phyloP scores from a whole-genome alignment of 2,113 vertebrate genomes.

The Pyxicephalus adspersus region DNA sequence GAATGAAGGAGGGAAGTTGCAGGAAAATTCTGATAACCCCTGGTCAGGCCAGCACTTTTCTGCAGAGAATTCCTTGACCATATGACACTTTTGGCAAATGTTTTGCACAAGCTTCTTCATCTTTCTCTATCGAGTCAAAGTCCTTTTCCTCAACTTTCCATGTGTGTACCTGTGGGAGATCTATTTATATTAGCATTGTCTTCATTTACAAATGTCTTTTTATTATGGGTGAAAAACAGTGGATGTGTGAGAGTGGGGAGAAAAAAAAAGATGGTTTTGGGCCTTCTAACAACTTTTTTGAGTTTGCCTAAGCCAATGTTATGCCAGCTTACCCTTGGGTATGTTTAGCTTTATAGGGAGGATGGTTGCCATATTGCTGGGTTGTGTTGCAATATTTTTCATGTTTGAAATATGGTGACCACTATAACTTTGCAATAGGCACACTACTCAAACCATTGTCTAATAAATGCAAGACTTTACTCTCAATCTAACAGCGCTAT shows the following conservation, averaged over 20 bases:
- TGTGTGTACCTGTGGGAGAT: conserved; percentile 6
- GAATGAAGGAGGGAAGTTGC: conserved; percentile 13
- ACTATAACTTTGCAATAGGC: background rate
- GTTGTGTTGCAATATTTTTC: conserved; percentile 49
- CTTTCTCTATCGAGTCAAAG: conserved; percentile 24
- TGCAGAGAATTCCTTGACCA: conserved; percentile 16
- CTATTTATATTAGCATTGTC: conserved; percentile 23
- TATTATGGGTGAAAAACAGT: background rate
- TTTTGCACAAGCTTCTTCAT: conserved; percentile 49
- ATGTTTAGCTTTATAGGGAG: background rate
- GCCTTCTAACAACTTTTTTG: background rate
- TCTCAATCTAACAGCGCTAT: background rate
- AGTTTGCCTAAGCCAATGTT: background rate
- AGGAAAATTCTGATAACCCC: conserved; percentile 23
- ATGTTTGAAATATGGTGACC: background rate
- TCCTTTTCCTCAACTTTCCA: conserved; percentile 11
- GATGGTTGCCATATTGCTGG: conserved; percentile 8
- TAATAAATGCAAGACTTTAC: background rate
- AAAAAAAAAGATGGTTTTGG: background rate
- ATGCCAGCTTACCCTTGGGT: background rate
- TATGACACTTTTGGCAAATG: conserved; percentile 44
- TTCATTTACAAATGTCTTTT: conserved; percentile 15
- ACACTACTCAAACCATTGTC: background rate
- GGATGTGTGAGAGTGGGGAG: background rate
- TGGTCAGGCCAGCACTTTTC: conserved; percentile 45